phyloP scores from a whole-genome alignment of 2,888 invertebrate genomes.

The Achlya flavicornis region DNA sequence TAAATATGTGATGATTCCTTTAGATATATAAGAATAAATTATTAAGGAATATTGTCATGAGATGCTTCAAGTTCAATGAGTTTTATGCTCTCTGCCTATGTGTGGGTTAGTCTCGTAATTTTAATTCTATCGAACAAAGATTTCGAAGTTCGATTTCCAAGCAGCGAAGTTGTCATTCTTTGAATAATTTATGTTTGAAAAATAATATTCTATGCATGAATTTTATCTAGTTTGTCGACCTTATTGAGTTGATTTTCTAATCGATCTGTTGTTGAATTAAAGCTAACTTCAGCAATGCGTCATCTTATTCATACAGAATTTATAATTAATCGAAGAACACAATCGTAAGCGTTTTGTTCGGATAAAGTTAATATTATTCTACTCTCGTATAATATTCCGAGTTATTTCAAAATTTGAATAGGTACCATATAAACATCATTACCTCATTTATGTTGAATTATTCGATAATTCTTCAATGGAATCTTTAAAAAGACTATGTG shows the following conservation, averaged over 20 bases:
- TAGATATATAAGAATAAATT: neutral
- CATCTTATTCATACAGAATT: neutral
- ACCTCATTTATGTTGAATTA: neutral
- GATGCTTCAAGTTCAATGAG: neutral
- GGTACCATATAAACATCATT: neutral
- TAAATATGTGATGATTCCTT: too few species aligned
- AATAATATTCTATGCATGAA: conserved; percentile 7
- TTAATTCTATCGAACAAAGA: conserved; percentile 4
- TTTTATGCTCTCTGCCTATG: neutral
- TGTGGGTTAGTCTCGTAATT: conserved; percentile 5
- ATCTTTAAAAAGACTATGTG: neutral
- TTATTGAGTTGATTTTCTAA: conserved; percentile 20
- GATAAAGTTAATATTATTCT: neutral
- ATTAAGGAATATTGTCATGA: neutral
- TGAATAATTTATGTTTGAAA: conserved; percentile 6
- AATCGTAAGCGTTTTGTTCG: neutral
- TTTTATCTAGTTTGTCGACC: conserved; percentile 10
- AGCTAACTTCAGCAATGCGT: neutral
- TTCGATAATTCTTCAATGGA: neutral
- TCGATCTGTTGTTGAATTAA: conserved; percentile 22
- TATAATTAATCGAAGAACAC: neutral
- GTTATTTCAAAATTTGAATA: neutral
- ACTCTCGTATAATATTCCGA: neutral
- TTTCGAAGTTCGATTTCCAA: conserved; percentile 5
- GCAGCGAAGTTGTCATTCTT: neutral